These are phyloP conservation scores for Drosophila sechellia DNA, from an alignment of 1,140 invertebrate genomes.

Conservation along the genomic window DNA sequence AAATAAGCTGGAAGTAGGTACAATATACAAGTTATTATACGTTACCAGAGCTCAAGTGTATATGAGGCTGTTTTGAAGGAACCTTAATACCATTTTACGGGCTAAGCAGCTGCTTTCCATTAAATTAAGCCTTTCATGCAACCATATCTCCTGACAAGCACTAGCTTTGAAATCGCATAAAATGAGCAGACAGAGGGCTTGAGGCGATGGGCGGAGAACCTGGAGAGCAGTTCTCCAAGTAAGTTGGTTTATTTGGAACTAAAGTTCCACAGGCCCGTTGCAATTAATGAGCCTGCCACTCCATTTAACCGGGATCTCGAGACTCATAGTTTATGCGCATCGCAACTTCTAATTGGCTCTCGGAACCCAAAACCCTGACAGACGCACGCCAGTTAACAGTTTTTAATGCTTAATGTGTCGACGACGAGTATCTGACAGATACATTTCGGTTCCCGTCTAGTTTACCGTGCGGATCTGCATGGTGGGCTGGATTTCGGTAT, in stretches of 20 bases:
- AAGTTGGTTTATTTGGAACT: conserved; percentile 39
- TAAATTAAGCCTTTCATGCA: conserved; percentile 7
- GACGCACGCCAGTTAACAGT: conserved; percentile 47
- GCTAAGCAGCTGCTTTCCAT: conserved; percentile 8
- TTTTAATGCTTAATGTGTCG: conserved; percentile 44
- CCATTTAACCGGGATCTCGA: conserved; percentile 14
- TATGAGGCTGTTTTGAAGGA: neutral
- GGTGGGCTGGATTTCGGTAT: conserved; percentile 39
- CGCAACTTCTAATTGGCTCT: conserved; percentile 42
- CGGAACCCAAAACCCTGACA: conserved; percentile 12
- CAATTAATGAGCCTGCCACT: conserved; percentile 66
- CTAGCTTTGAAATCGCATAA: conserved; percentile 37
- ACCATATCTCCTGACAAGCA: conserved; percentile 13
- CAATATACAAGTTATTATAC: neutral
- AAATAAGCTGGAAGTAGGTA: neutral
- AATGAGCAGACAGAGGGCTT: conserved; percentile 17
- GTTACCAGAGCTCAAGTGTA: neutral
- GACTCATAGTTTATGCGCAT: neutral
- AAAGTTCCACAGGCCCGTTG: conserved; percentile 67
- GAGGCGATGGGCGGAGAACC: conserved; percentile 13
- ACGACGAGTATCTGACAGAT: conserved; percentile 65
- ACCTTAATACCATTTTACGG: neutral
- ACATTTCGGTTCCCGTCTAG: conserved; percentile 39
- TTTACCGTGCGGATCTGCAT: conserved; percentile 61
- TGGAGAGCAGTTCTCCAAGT: neutral